Percentiles rank a stretch among this genome's conserved stretches.
phyloP scores from a whole-genome alignment of 53 echinoderm and acorn worm species.

The Paracentrotus lividus region DNA sequence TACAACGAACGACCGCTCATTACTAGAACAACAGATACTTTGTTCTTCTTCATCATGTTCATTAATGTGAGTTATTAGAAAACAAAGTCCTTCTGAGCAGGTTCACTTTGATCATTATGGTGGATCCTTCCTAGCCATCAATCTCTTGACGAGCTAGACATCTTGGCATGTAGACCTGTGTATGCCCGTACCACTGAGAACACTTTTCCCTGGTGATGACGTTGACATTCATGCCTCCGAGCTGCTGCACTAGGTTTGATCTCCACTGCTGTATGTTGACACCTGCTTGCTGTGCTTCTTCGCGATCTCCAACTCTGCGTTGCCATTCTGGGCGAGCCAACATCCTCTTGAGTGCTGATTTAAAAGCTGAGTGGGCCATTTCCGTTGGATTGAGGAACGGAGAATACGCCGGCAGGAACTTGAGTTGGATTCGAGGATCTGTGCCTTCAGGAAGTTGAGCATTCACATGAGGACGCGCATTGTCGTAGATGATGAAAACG shows the following conservation, averaged over 20 bases:
- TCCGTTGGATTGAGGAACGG: conserved; percentile 51
- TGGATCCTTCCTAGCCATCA: too few species aligned
- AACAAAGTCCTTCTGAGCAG: too few species aligned
- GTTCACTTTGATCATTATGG: too few species aligned
- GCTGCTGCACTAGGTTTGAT: not conserved
- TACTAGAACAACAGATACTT: too few species aligned
- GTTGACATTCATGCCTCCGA: not conserved
- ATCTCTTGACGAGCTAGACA: conserved; percentile 25
- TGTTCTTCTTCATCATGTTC: too few species aligned
- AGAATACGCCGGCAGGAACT: conserved; percentile 3
- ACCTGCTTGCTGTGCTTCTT: not conserved
- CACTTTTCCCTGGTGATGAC: conserved; percentile 1
- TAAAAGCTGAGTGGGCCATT: too few species aligned
- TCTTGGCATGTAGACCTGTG: conserved; percentile 44
- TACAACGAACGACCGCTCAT: too few species aligned
- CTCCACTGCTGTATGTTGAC: conserved; percentile 6
- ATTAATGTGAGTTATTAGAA: too few species aligned
- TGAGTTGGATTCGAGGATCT: conserved; percentile 58
- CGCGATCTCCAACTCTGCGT: conserved; percentile 3
- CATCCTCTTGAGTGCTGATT: not conserved
- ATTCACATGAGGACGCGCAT: conserved; percentile 52
- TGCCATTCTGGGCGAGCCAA: conserved; percentile 36
- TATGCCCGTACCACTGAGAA: not conserved
- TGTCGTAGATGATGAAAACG: conserved; percentile 44
- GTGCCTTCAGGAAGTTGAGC: conserved; percentile 66